A percentile compares a stretch with the other conserved stretches of the same genome.
Evolutionary conservation across 2,888 invertebrate species (phyloP).

Genomic region (Macroteleia sp.): DNA sequence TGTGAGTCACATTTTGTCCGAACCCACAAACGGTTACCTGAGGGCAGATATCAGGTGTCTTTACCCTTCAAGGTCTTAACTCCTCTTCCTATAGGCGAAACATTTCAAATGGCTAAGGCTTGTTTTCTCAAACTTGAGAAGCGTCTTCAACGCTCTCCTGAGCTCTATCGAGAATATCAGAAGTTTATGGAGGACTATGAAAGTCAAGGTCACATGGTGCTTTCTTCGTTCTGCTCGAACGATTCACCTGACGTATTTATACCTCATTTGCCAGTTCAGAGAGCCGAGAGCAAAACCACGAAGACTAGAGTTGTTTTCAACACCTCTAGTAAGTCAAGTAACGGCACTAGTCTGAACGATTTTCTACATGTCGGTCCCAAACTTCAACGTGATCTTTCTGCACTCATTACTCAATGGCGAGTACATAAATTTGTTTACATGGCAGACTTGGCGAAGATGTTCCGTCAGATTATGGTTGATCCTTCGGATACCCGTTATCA

Average conservation of each 20-base stretch:
- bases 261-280: constrained; percentile 43
- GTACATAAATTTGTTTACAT: not conserved
- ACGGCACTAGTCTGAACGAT: constrained; percentile 41
- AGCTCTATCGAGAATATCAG: constrained; percentile 60
- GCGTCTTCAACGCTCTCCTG: constrained; percentile 58
- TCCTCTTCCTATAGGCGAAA: constrained; percentile 14
- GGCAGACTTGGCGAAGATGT: constrained; percentile 7
- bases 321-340: constrained; percentile 33
- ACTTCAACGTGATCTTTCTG: constrained; percentile 13
- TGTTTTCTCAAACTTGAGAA: not conserved
- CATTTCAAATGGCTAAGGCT: not conserved
- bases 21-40: not conserved
- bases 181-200: constrained; percentile 64
- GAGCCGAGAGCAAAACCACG: constrained; percentile 36
- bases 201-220: constrained; percentile 38
- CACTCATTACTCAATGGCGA: constrained; percentile 2
- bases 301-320: constrained; percentile 50
- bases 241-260: not conserved
- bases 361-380: constrained; percentile 31
- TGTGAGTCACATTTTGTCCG: constrained; percentile 14
- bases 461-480: not conserved
- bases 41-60: constrained; percentile 10
- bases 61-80: constrained; percentile 11
- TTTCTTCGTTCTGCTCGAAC: not conserved
- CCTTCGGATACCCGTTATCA: not conserved